A percentile compares a stretch with the other conserved stretches of the same genome.
Conservation (phyloP, 2,888 invertebrate species). For the Lampropteryx suffumata region DNA sequence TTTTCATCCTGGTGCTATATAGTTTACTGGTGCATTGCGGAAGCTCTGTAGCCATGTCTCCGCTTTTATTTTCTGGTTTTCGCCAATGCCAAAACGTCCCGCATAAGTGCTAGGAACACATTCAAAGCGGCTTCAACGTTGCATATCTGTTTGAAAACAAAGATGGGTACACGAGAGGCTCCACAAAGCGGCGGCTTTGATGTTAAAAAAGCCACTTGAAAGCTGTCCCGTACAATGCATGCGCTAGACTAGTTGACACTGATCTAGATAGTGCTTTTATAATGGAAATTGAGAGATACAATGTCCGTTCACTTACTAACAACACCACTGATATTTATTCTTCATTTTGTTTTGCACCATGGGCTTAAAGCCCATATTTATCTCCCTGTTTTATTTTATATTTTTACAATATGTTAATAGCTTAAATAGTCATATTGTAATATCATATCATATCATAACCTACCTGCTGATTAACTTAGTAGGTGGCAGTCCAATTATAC, state of each 20-base stretch:
- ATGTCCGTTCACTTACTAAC: not conserved
- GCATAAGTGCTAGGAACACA: not conserved
- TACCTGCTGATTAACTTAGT: too few species aligned
- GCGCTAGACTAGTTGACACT: constrained; percentile 12
- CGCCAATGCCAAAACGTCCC: not conserved
- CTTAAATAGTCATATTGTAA: too few species aligned
- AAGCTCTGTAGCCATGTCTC: too few species aligned
- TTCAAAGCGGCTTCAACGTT: constrained; percentile 2
- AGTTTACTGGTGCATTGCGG: too few species aligned
- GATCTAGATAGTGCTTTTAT: constrained; percentile 15
- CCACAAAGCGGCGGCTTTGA: constrained; percentile 57
- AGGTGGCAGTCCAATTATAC: too few species aligned
- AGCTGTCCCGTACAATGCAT: constrained; percentile 51
- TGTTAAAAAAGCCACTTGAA: constrained; percentile 66
- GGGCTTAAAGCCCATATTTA: too few species aligned
- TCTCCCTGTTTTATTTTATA: too few species aligned
- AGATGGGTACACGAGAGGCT: constrained; percentile 3
- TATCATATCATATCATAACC: too few species aligned
- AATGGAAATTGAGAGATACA: not conserved
- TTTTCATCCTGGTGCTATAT: too few species aligned
- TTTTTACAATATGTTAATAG: too few species aligned
- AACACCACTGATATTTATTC: too few species aligned
- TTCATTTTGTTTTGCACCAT: too few species aligned
- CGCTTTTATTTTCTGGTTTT: not conserved
- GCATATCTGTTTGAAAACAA: constrained; percentile 18